Evolutionary conservation across 2,113 vertebrate genomes (phyloP).

Genomic region (Phodopus roborovskii): DNA sequence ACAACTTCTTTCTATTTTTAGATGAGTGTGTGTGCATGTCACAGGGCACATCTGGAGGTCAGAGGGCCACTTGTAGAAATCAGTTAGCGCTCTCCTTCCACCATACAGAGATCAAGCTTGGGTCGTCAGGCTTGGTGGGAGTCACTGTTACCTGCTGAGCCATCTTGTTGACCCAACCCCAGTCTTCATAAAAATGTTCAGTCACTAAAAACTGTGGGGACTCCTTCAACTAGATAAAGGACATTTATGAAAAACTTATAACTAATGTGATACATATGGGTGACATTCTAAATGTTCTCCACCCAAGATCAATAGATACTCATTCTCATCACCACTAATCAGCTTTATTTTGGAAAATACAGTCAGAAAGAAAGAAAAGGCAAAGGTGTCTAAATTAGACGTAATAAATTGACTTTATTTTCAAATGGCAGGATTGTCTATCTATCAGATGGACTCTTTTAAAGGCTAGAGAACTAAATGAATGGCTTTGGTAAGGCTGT

Average conservation of each 20-base stretch:
- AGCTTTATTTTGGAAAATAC: background rate
- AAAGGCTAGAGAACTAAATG: background rate
- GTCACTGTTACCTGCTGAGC: background rate
- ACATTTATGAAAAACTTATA: background rate
- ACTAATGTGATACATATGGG: background rate
- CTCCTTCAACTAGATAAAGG: background rate
- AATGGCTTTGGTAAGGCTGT: background rate
- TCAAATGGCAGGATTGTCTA: background rate
- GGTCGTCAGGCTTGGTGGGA: background rate
- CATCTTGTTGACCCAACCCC: background rate
- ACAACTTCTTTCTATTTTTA: background rate
- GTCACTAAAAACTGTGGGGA: background rate
- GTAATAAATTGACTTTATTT: slow-evolving; percentile 35
- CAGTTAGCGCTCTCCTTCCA: background rate
- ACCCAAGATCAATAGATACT: background rate
- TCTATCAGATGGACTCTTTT: background rate
- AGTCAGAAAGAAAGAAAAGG: background rate
- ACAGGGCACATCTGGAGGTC: background rate
- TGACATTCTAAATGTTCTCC: background rate
- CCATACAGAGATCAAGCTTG: background rate
- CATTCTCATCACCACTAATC: background rate
- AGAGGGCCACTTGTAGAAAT: background rate
- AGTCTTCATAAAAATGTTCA: background rate
- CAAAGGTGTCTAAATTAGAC: background rate
- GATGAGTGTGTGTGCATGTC: background rate